Evolutionary conservation across 2,797 vertebrate species (phyloP).

Genomic region (Ceyx erithaca): DNA sequence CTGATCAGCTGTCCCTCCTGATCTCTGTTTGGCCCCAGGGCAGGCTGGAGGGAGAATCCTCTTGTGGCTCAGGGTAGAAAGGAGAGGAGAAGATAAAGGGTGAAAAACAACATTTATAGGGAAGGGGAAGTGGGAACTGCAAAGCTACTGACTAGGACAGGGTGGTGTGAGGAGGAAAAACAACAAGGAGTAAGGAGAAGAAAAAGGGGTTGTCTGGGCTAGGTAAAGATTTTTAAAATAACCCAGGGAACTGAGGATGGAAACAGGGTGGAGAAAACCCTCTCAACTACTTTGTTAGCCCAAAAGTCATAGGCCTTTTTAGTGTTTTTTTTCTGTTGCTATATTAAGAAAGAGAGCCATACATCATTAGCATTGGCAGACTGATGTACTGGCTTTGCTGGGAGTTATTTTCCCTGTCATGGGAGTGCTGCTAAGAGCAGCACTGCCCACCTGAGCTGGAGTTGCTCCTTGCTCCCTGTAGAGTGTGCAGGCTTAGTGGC

Average conservation of each 20-base stretch:
- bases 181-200: neutral
- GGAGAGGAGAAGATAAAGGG: neutral
- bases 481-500: neutral
- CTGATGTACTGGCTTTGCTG: neutral
- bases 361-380: neutral
- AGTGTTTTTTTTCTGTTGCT: neutral
- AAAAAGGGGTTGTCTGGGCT: neutral
- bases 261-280: neutral
- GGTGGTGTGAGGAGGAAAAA: neutral
- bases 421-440: neutral
- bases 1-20: neutral
- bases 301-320: neutral
- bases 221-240: neutral
- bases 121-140: neutral
- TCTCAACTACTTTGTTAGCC: neutral
- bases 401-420: accelerated
- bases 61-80: neutral
- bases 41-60: neutral
- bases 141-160: neutral
- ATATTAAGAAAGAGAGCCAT: neutral
- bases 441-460: neutral
- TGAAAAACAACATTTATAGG: neutral
- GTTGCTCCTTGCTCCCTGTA: neutral
- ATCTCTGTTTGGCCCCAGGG: neutral
- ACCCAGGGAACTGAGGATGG: neutral